phyloP scores from a whole-genome alignment of 2,888 invertebrate genomes.

The Ecdyonurus torrentis region DNA sequence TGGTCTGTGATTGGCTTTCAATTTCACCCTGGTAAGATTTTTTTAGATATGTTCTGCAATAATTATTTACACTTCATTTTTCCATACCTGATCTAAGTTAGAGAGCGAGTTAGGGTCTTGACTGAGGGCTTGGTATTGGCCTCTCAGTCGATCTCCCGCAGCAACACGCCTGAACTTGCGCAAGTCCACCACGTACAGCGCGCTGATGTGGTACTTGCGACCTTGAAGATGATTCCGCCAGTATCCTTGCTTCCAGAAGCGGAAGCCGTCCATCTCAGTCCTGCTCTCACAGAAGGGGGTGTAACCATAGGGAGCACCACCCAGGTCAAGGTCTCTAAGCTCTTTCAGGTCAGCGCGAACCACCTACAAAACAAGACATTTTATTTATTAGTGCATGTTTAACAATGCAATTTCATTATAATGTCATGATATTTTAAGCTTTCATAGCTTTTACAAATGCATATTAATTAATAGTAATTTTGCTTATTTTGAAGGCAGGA shows the following conservation, averaged over 20 bases:
- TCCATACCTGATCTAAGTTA: conserved; percentile 58
- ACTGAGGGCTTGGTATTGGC: conserved; percentile 97
- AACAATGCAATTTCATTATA: too few relatives aligned
- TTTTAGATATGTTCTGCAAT: too few relatives aligned
- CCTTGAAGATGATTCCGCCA: conserved; percentile 96
- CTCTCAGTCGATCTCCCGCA: conserved; percentile 91
- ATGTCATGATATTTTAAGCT: too few relatives aligned
- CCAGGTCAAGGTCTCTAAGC: conserved; percentile 76
- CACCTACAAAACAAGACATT: conserved; percentile 53
- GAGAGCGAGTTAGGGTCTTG: conserved; percentile 98
- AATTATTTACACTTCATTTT: background rate
- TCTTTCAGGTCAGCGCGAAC: conserved; percentile 89
- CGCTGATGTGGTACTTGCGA: conserved; percentile 87
- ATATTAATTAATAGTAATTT: too few relatives aligned
- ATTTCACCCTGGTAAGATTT: too few relatives aligned
- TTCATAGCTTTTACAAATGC: too few relatives aligned
- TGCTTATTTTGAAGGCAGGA: too few relatives aligned
- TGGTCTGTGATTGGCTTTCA: too few relatives aligned
- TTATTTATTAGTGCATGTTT: too few relatives aligned
- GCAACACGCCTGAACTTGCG: conserved; percentile 92
- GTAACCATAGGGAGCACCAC: conserved; percentile 93
- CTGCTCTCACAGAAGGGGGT: conserved; percentile 98
- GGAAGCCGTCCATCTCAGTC: conserved; percentile 97
- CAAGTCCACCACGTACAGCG: conserved; percentile 94
- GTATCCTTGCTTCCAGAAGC: conserved; percentile 99